Conservation (phyloP, 2,113 vertebrate species). For the Gasterosteus aculeatus region DNA sequence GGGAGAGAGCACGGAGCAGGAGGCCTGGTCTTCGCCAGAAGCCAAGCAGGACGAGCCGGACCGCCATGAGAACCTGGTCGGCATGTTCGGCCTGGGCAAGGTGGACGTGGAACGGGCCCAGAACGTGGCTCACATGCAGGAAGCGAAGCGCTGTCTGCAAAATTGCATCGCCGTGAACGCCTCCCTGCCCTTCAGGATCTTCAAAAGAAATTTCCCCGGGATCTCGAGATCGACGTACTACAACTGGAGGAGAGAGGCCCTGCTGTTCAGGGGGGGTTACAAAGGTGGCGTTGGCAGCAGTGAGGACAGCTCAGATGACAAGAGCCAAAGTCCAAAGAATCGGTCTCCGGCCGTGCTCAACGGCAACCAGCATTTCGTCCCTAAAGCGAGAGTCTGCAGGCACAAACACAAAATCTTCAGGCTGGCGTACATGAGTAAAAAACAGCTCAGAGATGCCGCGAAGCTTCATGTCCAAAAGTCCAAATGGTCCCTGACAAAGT, state of each 20-base stretch:
- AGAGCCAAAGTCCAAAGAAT: conserved; percentile 73
- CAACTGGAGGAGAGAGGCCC: conserved; percentile 95
- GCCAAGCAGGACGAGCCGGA: conserved; percentile 59
- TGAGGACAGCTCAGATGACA: conserved; percentile 79
- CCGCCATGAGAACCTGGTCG: conserved; percentile 64
- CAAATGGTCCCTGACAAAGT: conserved; percentile 86
- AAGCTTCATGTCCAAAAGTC: conserved; percentile 84
- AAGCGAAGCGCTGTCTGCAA: conserved; percentile 91
- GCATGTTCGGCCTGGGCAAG: conserved; percentile 72
- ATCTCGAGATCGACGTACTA: conserved; percentile 97
- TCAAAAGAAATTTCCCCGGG: conserved; percentile 92
- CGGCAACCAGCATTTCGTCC: conserved; percentile 15
- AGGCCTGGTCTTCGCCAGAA: conserved; percentile 80
- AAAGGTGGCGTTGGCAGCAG: conserved; percentile 77
- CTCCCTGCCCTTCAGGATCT: conserved; percentile 90
- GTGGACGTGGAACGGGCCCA: conserved; percentile 77
- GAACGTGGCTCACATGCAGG: conserved; percentile 86
- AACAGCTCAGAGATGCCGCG: conserved; percentile 84
- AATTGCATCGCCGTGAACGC: conserved; percentile 90
- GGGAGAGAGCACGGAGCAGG: conserved; percentile 78
- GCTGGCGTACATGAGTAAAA: conserved; percentile 81
- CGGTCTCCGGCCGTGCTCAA: conserved; percentile 26
- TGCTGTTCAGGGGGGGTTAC: conserved; percentile 85
- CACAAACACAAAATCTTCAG: conserved; percentile 62
- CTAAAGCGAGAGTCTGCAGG: conserved; percentile 65